Conservation (phyloP, 2,797 vertebrate species). For the Gila robusta region DNA sequence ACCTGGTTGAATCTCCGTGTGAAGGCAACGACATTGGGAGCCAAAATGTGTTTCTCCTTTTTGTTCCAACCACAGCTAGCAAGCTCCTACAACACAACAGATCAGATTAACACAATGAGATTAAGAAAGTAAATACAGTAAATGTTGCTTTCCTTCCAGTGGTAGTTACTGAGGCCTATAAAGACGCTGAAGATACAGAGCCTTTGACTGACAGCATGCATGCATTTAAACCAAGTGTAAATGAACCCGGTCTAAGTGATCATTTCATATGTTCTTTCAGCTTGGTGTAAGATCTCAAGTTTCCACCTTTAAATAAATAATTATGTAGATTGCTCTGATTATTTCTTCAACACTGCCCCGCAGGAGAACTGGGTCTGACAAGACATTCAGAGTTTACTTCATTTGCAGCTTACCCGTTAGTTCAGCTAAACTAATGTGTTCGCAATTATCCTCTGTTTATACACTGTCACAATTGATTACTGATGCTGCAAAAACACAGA, state of each 20-base stretch:
- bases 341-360: slow-evolving; percentile 12
- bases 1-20: slow-evolving; percentile 97
- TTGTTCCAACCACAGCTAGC: slow-evolving; percentile 94
- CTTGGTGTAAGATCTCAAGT: background rate
- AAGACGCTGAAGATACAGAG: background rate
- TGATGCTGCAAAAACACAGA: background rate
- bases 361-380: background rate
- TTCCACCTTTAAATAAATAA: slow-evolving; percentile 2
- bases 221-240: background rate
- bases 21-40: slow-evolving; percentile 93
- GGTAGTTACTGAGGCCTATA: background rate
- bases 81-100: slow-evolving; percentile 83
- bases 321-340: slow-evolving; percentile 4
- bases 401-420: slow-evolving; percentile 5
- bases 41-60: slow-evolving; percentile 92
- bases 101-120: background rate
- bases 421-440: slow-evolving; percentile 29
- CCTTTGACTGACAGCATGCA: background rate
- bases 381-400: background rate
- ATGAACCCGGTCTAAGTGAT: background rate
- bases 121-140: background rate
- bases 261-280: background rate
- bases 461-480: slow-evolving; percentile 23
- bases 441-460: slow-evolving; percentile 13
- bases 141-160: background rate